Base-by-base conservation (phyloP, 2,888 invertebrate genomes). In the Lithosia quadra region DNA sequence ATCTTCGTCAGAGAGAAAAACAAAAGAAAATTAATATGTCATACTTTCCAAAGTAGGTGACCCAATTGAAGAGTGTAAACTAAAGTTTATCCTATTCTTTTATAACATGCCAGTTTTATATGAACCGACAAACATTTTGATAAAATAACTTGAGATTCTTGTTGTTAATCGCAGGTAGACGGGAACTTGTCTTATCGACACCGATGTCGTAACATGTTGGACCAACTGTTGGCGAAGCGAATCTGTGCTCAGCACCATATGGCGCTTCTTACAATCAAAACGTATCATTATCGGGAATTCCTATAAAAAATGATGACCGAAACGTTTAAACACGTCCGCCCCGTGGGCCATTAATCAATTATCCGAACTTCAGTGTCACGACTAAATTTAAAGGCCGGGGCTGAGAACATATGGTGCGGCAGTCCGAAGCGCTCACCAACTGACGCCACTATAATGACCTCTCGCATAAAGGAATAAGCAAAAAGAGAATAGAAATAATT, bases 311-410 rank as follows among this genome's bases (percentile, higher is more conserved):
- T 84, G 82, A 87, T 84, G 88, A 91, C 90, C 86, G 88, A 81
- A 82, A 85, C 91, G 88, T 92, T 92, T 91, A 92, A 92, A 90
- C 91, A 91, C 89, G 93, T 93, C 93, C 92, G 93, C 91, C 91
- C 90, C 84, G 82, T 84, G 85, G 76, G 82, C 87, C 90, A 93
- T 94, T 93, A 93, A 94, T 93, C 94, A 94, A 93, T 93, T 94
- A 92, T 88, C 85, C 88, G 88, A 90, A 90, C 88, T 89, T 88
- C 88, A 87, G 91, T 90, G 92, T 91, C 92, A 90, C 88, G 89
- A 90, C 87, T 90, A 86, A 89, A 90, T 92, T 90, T 91, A 90
- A 91, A 90, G 86, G 86, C 85, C 80, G 75, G 84, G 63, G 85
- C 85, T 84, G 84, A 83, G 86, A 91, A 88, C 94, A 94, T 92